Evolutionary conservation across 2,113 vertebrate genomes (phyloP), one percentile per base, ranked within the genome.

Genomic region (Pipa parva): DNA sequence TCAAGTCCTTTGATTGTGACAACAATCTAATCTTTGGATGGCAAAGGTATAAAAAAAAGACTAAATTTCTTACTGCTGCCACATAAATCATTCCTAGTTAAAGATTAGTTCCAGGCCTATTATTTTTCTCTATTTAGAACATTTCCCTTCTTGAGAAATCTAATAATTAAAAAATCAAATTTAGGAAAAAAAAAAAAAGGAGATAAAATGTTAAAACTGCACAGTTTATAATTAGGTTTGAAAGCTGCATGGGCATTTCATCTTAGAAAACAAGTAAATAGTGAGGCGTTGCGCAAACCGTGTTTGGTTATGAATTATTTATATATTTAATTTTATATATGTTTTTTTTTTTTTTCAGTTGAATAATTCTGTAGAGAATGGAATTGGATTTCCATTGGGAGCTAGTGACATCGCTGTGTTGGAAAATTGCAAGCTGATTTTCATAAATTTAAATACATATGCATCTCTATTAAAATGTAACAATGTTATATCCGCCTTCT

Each of bases 271-370:
- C 72, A 71, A 72, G 12, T 73, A 65, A 68, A 20, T 1, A 63
- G 26, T 76, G 79, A 80, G 74, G 80, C 71, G 71, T 73, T 74
- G 66, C 73, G 56, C 60, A 77, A 82, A 80, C 65, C 20, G 76
- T 13, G 56, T 72, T 22, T 62, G 69, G 78, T 67, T 78, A 27
- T 26, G 28, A 63, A 77, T 79, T 77, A 77, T 50, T 79, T 76
- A 77, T 80, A 78, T 77, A 81, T 79, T 76, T 73, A 70, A 69
- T 76, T 77, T 79, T 60, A 78, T 77, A 71, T 42, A 42, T n/a
- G 29, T 6, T 50, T 37, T 68, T 50, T 68, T 7, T 75, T 78
- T 74, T 50, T 76, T 78, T 74, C 67, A 49, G 33, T 59, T 71
- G 64, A 74, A 73, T 68, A 78, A 75, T 24, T 8, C 63, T 72